Conservation (phyloP, 2,888 invertebrate species). For the Hirudinaria manillensis region DNA sequence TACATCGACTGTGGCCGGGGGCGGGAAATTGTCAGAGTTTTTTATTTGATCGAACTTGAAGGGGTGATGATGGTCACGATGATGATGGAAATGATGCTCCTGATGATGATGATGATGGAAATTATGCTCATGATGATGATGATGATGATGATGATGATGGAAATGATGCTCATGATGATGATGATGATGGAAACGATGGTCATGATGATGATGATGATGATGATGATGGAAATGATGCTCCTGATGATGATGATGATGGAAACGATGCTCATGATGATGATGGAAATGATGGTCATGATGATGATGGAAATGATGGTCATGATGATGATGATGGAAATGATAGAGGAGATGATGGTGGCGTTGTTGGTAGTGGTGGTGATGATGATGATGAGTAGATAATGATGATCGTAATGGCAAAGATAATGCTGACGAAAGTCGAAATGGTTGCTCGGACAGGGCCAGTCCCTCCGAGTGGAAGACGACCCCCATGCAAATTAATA, state of each 20-base stretch:
- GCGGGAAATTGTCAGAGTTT: conserved; percentile 12
- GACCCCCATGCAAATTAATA: conserved; percentile 3
- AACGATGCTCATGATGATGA: neutral
- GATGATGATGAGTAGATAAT: neutral
- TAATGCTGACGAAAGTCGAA: neutral
- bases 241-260: too few species aligned
- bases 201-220: neutral
- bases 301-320: neutral
- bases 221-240: too few species aligned
- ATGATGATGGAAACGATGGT: neutral
- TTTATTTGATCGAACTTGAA: conserved; percentile 16
- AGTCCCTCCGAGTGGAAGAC: too few species aligned
- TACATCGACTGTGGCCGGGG: conserved; percentile 3
- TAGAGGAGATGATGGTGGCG: neutral
- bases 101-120: neutral
- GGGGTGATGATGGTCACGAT: neutral
- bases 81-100: neutral
- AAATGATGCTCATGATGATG: neutral
- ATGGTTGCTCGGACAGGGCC: too few species aligned
- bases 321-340: neutral
- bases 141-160: neutral
- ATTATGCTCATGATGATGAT: neutral
- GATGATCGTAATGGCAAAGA: neutral
- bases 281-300: neutral
- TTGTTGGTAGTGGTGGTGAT: neutral